These are phyloP conservation scores for Heliconius eleuchia DNA, from an alignment of 1,140 invertebrate species.

Conservation along the genomic window DNA sequence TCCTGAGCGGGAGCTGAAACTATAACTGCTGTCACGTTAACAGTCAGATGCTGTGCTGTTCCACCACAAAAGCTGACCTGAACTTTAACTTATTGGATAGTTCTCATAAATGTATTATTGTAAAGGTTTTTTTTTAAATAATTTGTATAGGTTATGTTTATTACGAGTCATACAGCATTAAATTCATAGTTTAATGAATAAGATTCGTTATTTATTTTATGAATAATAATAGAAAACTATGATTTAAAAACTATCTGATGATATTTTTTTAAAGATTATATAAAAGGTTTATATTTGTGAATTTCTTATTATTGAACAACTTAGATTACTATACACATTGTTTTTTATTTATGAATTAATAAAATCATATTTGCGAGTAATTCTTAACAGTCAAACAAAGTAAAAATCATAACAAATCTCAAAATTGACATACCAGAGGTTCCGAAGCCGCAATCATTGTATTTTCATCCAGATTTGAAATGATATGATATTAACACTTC, in stretches of 20 bases:
- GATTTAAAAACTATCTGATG: background rate
- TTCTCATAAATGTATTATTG: too few species aligned
- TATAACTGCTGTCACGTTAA: too few species aligned
- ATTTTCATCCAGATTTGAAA: constrained; percentile 89
- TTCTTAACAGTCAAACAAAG: background rate
- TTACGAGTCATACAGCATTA: background rate
- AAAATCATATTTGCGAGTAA: background rate
- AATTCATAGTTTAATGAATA: background rate
- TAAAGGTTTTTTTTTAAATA: too few species aligned
- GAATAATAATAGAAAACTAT: background rate
- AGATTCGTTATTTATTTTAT: background rate
- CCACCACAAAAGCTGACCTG: too few species aligned
- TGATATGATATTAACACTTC: constrained; percentile 25
- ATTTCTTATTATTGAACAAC: too few species aligned
- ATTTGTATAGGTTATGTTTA: too few species aligned
- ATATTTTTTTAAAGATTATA: too few species aligned
- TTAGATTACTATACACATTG: background rate
- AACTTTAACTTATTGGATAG: too few species aligned
- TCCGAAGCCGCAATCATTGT: constrained; percentile 91
- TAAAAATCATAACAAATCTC: constrained; percentile 23
- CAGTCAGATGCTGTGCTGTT: too few species aligned
- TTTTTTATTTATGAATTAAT: background rate
- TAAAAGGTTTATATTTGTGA: too few species aligned
- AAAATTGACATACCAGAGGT: constrained; percentile 85
- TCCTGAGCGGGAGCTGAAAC: too few species aligned